Conservation (phyloP, 2,888 invertebrate species). For the Cordilura impudica region DNA sequence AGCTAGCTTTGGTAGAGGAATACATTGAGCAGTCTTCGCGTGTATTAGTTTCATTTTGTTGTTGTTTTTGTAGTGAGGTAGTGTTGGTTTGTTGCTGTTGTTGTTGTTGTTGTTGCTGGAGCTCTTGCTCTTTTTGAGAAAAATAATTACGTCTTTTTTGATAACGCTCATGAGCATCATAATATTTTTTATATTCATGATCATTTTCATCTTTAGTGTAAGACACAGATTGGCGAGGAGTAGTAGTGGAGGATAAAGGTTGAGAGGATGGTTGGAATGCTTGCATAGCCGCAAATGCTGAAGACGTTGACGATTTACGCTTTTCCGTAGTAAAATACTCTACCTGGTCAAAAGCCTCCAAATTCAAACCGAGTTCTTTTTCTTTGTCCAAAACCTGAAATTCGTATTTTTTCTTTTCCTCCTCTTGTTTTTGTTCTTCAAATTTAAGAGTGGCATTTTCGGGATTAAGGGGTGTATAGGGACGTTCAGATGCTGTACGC, state of each 20-base stretch:
- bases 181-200: conserved; percentile 71
- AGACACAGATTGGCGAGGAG: conserved; percentile 67
- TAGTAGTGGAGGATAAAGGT: conserved; percentile 65
- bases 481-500: conserved; percentile 82
- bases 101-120: conserved; percentile 67
- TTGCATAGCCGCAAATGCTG: conserved; percentile 77
- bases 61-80: conserved; percentile 58
- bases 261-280: conserved; percentile 76
- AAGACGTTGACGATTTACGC: conserved; percentile 62
- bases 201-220: conserved; percentile 65
- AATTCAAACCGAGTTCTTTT: conserved; percentile 69
- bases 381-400: conserved; percentile 75
- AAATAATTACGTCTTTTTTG: conserved; percentile 73
- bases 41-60: conserved; percentile 65
- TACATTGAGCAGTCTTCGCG: conserved; percentile 64
- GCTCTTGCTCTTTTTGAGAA: conserved; percentile 74
- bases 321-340: conserved; percentile 69
- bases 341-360: conserved; percentile 62
- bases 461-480: conserved; percentile 80
- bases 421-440: conserved; percentile 71
- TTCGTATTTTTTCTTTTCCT: conserved; percentile 71
- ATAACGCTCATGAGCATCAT: conserved; percentile 73
- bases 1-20: conserved; percentile 69
- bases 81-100: conserved; percentile 61
- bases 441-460: conserved; percentile 77